Evolutionary conservation across 2,888 invertebrate species (phyloP), one percentile per base, ranked within the genome.

Genomic region (Coremacera marginata): DNA sequence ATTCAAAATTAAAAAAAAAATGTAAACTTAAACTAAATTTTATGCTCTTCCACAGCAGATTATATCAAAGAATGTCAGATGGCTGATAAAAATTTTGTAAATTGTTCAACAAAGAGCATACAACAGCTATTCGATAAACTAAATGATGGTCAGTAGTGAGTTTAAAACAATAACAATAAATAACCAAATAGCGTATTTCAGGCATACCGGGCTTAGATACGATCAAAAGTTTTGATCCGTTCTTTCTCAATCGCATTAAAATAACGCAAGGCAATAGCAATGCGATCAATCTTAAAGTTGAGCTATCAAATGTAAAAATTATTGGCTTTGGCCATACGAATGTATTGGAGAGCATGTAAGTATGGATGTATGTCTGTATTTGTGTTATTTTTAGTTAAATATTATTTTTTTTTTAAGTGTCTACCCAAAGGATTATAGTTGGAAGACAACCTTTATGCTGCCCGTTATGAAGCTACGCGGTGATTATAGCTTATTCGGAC

Each of bases 271-370:
- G 94, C 77, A 93, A 93, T 74, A 89, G 86, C 76, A 94, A 94
- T 55, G 94, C 94, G 5, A 94, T 94, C 7, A 94, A 93, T 83
- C 92, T 94, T 0, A 94, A 94, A 86, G 94, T 94, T 52, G 94
- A 94, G 44, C 89, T 94, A 76, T 91, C 93, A 82, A 92, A 94
- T 87, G 93, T 94, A 52, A 92, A 91, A 49, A 92, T 94, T 19
- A 89, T 92, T 44, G 94, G 94, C 68, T 94, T 94, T 84, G 93
- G 93, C 34, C 90, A 92, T 80, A 93, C 93, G 16, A 90, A 92
- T 86, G 92, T 94, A 31, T 83, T 93, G 78, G 90, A 92, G 82
- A 94, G 93, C 89, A 90, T 91, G 93, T 93, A 86, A 91, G 84
- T 82, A 49, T 11, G 14, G 0, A 5, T 49, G 34, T 5, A 1